phyloP scores from a whole-genome alignment of 2,113 vertebrate genomes.

The Amphiprion percula region DNA sequence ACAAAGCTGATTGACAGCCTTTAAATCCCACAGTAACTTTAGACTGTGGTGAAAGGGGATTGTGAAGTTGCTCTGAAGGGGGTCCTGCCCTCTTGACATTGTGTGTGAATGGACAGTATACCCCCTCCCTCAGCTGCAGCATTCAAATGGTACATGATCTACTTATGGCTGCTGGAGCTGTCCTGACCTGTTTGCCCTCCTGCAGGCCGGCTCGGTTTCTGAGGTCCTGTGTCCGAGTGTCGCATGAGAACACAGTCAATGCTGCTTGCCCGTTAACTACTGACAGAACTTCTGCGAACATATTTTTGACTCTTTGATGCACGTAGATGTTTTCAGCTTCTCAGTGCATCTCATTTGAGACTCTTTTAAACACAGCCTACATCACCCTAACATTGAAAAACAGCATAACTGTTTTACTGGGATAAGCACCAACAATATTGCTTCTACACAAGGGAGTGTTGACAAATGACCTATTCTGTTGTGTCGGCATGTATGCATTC shows the following conservation, averaged over 20 bases:
- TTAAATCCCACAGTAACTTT: slow-evolving; percentile 62
- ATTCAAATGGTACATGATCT: slow-evolving; percentile 70
- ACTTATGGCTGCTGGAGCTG: slow-evolving; percentile 53
- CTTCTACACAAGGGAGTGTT: background rate
- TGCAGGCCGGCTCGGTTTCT: slow-evolving; percentile 76
- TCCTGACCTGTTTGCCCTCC: slow-evolving; percentile 65
- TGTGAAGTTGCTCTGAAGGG: slow-evolving; percentile 54
- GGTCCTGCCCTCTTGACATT: slow-evolving; percentile 60
- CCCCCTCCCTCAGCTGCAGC: slow-evolving; percentile 31
- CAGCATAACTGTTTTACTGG: background rate
- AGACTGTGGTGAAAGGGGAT: slow-evolving; percentile 48
- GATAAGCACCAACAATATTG: too few relatives aligned
- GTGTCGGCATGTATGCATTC: background rate
- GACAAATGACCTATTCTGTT: slow-evolving; percentile 7
- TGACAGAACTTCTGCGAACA: slow-evolving; percentile 8
- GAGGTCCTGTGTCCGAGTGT: slow-evolving; percentile 65
- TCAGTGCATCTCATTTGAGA: background rate
- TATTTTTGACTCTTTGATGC: slow-evolving; percentile 8
- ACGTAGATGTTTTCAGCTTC: background rate
- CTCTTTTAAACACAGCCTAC: background rate
- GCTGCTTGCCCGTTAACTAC: slow-evolving; percentile 26
- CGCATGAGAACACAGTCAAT: slow-evolving; percentile 60
- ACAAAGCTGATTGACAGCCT: slow-evolving; percentile 50
- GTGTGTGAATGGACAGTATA: slow-evolving; percentile 58
- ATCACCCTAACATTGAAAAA: background rate